These are phyloP conservation scores for Urosaurus nigricauda DNA, from an alignment of 2,797 vertebrate species.

Conservation along the genomic window DNA sequence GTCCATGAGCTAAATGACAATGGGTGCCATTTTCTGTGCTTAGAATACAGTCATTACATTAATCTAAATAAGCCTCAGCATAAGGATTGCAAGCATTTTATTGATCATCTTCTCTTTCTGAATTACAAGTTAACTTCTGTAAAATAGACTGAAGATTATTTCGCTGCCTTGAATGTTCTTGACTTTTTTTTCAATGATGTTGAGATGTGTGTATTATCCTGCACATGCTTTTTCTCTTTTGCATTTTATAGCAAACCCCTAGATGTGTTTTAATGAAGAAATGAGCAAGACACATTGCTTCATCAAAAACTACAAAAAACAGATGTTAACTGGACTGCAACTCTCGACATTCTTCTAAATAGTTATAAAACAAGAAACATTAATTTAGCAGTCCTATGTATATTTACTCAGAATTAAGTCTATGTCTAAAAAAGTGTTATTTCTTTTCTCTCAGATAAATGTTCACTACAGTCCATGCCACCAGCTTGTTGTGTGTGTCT, in stretches of 20 bases:
- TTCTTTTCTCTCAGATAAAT: background rate
- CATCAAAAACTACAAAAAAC: background rate
- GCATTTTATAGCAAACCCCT: background rate
- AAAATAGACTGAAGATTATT: conserved; percentile 11
- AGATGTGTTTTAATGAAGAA: background rate
- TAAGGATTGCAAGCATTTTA: background rate
- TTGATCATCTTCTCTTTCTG: conserved; percentile 14
- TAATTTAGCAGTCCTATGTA: background rate
- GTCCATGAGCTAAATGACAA: background rate
- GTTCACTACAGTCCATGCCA: background rate
- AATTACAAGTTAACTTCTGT: background rate
- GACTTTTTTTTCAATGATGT: background rate
- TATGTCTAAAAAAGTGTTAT: background rate
- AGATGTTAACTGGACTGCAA: background rate
- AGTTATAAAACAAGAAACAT: background rate
- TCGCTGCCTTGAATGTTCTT: background rate
- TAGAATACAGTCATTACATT: background rate
- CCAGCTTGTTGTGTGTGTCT: no score
- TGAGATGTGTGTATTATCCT: background rate
- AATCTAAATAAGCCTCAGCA: background rate
- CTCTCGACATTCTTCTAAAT: no score
- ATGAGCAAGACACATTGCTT: conserved; percentile 13
- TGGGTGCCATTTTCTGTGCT: background rate
- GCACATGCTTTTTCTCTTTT: background rate
- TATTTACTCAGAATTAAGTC: background rate